Percentiles rank a stretch among this genome's conserved stretches.
Evolutionary conservation across 2,113 vertebrate genomes (phyloP).

Genomic region (Leucoraja erinaceus): DNA sequence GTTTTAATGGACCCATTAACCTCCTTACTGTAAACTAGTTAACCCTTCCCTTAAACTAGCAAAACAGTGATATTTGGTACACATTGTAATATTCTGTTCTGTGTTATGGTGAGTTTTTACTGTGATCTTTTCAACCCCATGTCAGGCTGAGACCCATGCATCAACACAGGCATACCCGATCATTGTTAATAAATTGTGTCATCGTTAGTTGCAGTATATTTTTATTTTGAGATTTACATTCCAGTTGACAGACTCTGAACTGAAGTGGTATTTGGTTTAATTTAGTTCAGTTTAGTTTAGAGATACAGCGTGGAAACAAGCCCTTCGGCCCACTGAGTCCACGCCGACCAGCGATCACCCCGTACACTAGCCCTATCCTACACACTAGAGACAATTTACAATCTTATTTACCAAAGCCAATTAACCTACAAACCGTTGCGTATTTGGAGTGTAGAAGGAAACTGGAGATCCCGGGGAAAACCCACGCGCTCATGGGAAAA

Average conservation of each 20-base stretch:
- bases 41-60: background rate
- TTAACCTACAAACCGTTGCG: too few relatives aligned
- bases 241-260: background rate
- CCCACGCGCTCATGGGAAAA: too few relatives aligned
- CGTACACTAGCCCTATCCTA: too few relatives aligned
- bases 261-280: background rate
- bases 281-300: too few relatives aligned
- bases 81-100: background rate
- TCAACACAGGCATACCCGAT: background rate
- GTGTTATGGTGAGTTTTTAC: background rate
- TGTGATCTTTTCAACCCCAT: background rate
- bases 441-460: too few relatives aligned
- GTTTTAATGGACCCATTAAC: background rate
- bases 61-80: background rate
- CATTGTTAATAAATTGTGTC: background rate
- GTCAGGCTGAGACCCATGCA: background rate
- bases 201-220: background rate
- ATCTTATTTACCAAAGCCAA: too few relatives aligned
- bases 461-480: too few relatives aligned
- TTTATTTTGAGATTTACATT: conserved; percentile 3
- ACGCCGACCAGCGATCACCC: too few relatives aligned
- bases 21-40: background rate
- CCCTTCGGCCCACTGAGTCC: too few relatives aligned
- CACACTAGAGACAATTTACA: too few relatives aligned
- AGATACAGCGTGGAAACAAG: too few relatives aligned